These are phyloP conservation scores for Carpatolechia fugitivella DNA, from an alignment of 2,888 invertebrate genomes.

Conservation along the genomic window DNA sequence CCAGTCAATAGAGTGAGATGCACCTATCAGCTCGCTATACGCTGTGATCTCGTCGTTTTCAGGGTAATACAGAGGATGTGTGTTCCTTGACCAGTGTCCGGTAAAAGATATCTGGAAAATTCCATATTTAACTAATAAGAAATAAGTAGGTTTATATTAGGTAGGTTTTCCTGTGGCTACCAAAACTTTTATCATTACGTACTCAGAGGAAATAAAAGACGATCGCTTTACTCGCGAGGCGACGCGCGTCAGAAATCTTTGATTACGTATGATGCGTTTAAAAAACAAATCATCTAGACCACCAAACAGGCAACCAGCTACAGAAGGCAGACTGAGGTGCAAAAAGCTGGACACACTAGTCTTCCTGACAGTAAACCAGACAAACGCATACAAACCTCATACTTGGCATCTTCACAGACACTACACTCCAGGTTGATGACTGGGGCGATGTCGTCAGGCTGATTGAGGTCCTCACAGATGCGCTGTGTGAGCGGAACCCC, in stretches of 20 bases:
- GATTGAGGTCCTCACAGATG: constrained; percentile 63
- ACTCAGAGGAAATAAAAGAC: too few species aligned
- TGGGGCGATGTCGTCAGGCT: constrained; percentile 64
- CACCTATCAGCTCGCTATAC: constrained; percentile 65
- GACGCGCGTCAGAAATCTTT: too few species aligned
- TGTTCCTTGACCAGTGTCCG: constrained; percentile 68
- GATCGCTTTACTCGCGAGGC: too few species aligned
- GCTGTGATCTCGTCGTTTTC: constrained; percentile 66
- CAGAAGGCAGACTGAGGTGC: too few species aligned
- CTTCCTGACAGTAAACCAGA: too few species aligned
- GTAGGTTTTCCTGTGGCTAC: too few species aligned
- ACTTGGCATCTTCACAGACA: constrained; percentile 69
- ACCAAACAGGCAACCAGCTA: too few species aligned
- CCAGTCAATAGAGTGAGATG: constrained; percentile 56
- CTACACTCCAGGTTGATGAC: constrained; percentile 57
- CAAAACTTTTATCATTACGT: too few species aligned
- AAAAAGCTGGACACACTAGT: too few species aligned
- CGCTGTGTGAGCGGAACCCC: constrained; percentile 54
- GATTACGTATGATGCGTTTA: too few species aligned
- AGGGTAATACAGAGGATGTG: constrained; percentile 58
- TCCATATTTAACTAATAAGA: neutral
- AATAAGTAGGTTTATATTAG: too few species aligned
- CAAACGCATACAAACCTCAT: constrained; percentile 47
- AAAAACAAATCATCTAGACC: too few species aligned
- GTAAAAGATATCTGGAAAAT: constrained; percentile 52